Conservation (phyloP, 2,113 vertebrate genomes). For the Rhinoptilus africanus region DNA sequence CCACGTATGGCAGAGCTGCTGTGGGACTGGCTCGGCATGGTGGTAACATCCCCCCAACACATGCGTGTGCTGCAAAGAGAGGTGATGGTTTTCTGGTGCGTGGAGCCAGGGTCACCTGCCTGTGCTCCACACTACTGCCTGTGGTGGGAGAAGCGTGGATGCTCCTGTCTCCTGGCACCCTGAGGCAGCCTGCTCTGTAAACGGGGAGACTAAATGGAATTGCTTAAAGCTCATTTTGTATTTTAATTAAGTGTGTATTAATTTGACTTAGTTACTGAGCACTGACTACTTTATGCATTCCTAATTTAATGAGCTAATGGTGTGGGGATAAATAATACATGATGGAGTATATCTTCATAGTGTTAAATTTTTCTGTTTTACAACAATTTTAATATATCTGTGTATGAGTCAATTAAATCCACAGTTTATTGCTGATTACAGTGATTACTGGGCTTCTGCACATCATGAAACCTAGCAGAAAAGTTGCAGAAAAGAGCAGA, state of each 20-base stretch:
- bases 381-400: constrained; percentile 10
- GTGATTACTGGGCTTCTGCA: neutral
- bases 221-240: constrained; percentile 16
- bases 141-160: accelerated
- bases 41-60: neutral
- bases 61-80: accelerated
- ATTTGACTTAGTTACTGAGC: constrained; percentile 57
- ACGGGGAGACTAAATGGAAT: neutral
- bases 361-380: constrained; percentile 25
- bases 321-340: constrained; percentile 63
- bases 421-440: neutral
- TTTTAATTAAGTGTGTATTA: constrained; percentile 62
- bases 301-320: constrained; percentile 63
- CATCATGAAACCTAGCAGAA: neutral
- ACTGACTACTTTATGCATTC: constrained; percentile 47
- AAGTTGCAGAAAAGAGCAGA: neutral
- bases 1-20: accelerated
- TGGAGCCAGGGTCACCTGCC: neutral
- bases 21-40: accelerated
- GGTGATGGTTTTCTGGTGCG: accelerated
- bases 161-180: too few relatives aligned
- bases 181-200: neutral
- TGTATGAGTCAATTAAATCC: constrained; percentile 31
- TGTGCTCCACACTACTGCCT: accelerated
- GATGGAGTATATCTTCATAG: neutral